These are phyloP conservation scores for Pachypanchax playfairii DNA, from an alignment of 2,113 vertebrate species.

Conservation along the genomic window DNA sequence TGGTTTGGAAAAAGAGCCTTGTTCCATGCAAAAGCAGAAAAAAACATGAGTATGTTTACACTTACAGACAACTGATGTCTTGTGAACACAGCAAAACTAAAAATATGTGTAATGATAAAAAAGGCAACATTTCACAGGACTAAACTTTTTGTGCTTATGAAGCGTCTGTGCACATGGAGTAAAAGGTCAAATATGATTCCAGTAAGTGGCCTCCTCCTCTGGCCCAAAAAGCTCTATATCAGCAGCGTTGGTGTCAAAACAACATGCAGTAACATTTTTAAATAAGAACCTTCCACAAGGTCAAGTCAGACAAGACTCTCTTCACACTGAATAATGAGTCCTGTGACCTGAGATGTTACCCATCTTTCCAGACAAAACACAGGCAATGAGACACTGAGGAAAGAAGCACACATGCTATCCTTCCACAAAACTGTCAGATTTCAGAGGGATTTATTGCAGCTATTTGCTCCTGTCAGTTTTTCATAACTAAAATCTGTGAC, in stretches of 20 bases:
- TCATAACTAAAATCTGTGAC: constrained; percentile 16
- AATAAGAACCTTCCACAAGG: constrained; percentile 16
- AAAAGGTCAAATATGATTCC: constrained; percentile 8
- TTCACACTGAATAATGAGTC: constrained; percentile 27
- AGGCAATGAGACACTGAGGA: not conserved
- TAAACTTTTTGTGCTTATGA: too few relatives aligned
- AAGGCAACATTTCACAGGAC: too few relatives aligned
- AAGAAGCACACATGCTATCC: not conserved
- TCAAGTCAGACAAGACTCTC: constrained; percentile 4
- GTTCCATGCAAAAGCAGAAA: too few relatives aligned
- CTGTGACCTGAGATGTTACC: constrained; percentile 30
- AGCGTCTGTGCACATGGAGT: not conserved
- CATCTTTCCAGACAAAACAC: constrained; percentile 38
- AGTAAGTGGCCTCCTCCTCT: not conserved
- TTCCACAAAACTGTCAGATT: too few relatives aligned
- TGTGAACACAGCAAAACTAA: too few relatives aligned
- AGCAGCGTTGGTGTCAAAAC: constrained; percentile 28
- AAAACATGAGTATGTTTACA: too few relatives aligned
- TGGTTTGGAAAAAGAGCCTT: not conserved
- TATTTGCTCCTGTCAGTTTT: not conserved
- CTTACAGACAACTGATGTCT: too few relatives aligned
- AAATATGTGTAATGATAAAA: too few relatives aligned
- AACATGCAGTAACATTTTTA: constrained; percentile 5
- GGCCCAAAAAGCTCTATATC: not conserved
- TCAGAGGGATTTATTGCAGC: constrained; percentile 18